Percentiles rank a stretch among this genome's conserved stretches.
Conservation (phyloP, 2,113 vertebrate genomes). For the Oreochromis tanganicae region DNA sequence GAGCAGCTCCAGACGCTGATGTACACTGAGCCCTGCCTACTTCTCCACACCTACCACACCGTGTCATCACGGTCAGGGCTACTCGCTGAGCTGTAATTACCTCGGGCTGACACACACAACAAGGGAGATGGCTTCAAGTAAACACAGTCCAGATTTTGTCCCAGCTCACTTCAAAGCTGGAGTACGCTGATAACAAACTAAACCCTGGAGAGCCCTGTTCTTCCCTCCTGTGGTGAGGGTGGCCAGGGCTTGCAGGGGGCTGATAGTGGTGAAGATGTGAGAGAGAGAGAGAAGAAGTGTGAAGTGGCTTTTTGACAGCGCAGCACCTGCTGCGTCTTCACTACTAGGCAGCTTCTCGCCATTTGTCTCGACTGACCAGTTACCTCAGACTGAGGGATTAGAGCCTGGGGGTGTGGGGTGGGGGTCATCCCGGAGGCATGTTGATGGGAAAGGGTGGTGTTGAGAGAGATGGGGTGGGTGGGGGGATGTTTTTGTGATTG, state of each 20-base stretch:
- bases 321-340: slow-evolving; percentile 70
- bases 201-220: slow-evolving; percentile 35
- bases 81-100: slow-evolving; percentile 55
- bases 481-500: slow-evolving; percentile 13
- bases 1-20: slow-evolving; percentile 55
- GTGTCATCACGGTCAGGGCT: slow-evolving; percentile 45
- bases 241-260: neutral
- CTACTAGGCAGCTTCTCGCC: slow-evolving; percentile 32
- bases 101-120: slow-evolving; percentile 59
- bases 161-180: slow-evolving; percentile 68
- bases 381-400: slow-evolving; percentile 27
- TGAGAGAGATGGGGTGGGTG: neutral
- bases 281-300: slow-evolving; percentile 42
- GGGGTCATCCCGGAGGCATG: slow-evolving; percentile 28
- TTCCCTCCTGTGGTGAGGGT: slow-evolving; percentile 27
- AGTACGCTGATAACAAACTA: slow-evolving; percentile 67
- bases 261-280: slow-evolving; percentile 23
- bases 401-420: neutral
- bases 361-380: slow-evolving; percentile 57
- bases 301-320: slow-evolving; percentile 68
- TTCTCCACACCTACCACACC: slow-evolving; percentile 32
- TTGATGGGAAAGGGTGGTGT: slow-evolving; percentile 6
- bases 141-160: slow-evolving; percentile 66
- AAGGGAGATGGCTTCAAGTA: slow-evolving; percentile 61
- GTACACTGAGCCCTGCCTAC: slow-evolving; percentile 20